phyloP scores from a whole-genome alignment of 2,888 invertebrate genomes.

The Eulithis testata region DNA sequence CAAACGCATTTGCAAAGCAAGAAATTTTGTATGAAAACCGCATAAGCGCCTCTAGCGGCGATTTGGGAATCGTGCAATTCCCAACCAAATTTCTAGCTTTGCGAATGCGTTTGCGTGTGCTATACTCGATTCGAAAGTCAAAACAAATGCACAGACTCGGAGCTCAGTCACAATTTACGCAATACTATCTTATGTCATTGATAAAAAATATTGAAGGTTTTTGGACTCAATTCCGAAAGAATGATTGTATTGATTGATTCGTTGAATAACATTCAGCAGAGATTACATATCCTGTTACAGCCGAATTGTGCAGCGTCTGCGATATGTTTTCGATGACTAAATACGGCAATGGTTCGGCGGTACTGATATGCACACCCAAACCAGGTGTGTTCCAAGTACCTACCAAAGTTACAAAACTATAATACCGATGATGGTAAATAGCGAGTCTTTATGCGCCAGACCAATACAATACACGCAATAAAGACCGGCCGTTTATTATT shows the following conservation, averaged over 20 bases:
- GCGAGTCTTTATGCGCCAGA: slow-evolving; percentile 29
- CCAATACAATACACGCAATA: slow-evolving; percentile 22
- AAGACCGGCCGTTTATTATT: slow-evolving; percentile 35
- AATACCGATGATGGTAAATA: slow-evolving; percentile 29
- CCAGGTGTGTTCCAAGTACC: slow-evolving; percentile 31
- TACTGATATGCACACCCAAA: slow-evolving; percentile 25
- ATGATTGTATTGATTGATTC: slow-evolving; percentile 1
- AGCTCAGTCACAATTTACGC: slow-evolving; percentile 18
- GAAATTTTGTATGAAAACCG: no score
- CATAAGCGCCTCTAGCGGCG: no score
- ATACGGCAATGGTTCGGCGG: slow-evolving; percentile 16
- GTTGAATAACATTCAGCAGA: slow-evolving; percentile 19
- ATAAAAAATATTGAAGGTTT: slow-evolving; percentile 29
- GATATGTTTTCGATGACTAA: slow-evolving; percentile 27
- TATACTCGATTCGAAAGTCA: no score
- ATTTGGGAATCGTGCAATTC: no score
- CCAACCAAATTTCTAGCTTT: no score
- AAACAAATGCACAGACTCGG: no score
- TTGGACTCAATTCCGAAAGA: slow-evolving; percentile 10
- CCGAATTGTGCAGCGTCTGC: slow-evolving; percentile 32
- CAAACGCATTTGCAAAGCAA: no score
- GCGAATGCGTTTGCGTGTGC: no score
- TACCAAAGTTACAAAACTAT: slow-evolving; percentile 16
- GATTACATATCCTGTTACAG: slow-evolving; percentile 26
- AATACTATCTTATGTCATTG: slow-evolving; percentile 23